Evolutionary conservation across 2,888 invertebrate species (phyloP), one percentile per base, ranked within the genome.

Genomic region (Ryuthela nishihirai): DNA sequence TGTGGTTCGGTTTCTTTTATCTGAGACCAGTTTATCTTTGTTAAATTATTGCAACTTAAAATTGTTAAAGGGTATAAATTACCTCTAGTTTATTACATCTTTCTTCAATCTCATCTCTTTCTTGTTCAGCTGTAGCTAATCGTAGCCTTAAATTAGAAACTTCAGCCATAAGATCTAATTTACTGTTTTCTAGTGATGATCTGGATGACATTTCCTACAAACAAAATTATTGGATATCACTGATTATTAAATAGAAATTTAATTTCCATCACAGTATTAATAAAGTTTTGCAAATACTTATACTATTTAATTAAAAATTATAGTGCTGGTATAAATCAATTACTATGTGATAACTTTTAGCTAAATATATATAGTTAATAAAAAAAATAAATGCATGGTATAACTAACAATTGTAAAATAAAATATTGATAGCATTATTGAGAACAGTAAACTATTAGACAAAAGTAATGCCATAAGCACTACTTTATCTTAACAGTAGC

Each of bases 151-250:
- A 80, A 72, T 92, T 92, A 60, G 94, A 93, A 67, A 98, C 81
- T 68, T 95, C 90, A 38, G 91, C 88, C 78, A 97, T 81, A 65
- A 98, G 78, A 75, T 97, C 95, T 69, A 97, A 76, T 75, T 95
- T 94, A 76, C 94, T 93, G 0, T 93, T 93, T 78, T 97, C 97
- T 60, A 95, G 75, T 2, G 91, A 87, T 36, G 66, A 56, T 18
- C 62, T 43, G 2, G 53, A 48, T 18, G 42, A 15, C 25, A 62
- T 43, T 24, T 62, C 62, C 62, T 62, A 9, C 6, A 5, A 35
- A 32, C 9, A 39, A 7, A 6, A 46, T 21, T 24, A 10, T 25
- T 10, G n/a, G n/a, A n/a, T n/a, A n/a, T n/a, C n/a, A n/a, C n/a
- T n/a, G n/a, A n/a, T n/a, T n/a, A n/a, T n/a, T n/a, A n/a, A n/a